Conservation (phyloP, 1,140 invertebrate genomes). For the Himalopsyche phryganea region DNA sequence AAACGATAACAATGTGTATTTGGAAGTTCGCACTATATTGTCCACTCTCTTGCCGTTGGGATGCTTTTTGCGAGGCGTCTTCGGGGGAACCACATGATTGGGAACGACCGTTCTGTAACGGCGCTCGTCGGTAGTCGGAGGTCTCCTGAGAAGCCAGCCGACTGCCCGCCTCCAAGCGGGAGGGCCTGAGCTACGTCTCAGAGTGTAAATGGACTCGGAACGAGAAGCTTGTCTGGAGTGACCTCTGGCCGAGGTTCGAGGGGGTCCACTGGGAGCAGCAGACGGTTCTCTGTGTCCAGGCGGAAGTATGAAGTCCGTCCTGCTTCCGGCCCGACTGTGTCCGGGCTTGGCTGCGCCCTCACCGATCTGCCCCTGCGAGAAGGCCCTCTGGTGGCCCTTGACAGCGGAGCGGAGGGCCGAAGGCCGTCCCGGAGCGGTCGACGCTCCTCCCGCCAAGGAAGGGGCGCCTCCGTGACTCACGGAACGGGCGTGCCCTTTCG, state of each 20-base stretch:
- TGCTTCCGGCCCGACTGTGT: conserved; percentile 76
- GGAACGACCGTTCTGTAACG: conserved; percentile 71
- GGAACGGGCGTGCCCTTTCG: conserved; percentile 67
- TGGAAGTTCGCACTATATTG: conserved; percentile 91
- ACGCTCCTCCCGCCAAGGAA: conserved; percentile 48
- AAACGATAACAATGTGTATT: conserved; percentile 92
- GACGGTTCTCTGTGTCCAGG: conserved; percentile 65
- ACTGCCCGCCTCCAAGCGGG: conserved; percentile 65
- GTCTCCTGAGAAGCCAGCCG: conserved; percentile 58
- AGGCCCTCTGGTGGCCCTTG: conserved; percentile 76
- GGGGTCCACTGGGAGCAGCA: conserved; percentile 48
- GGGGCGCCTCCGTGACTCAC: conserved; percentile 74
- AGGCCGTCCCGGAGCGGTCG: conserved; percentile 51
- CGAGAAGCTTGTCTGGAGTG: conserved; percentile 65
- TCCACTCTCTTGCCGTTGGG: conserved; percentile 76
- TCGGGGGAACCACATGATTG: conserved; percentile 76
- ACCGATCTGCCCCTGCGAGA: conserved; percentile 78
- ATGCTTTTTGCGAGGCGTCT: conserved; percentile 72
- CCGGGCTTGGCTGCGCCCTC: conserved; percentile 50
- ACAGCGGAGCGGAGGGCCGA: conserved; percentile 65
- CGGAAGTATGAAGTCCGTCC: conserved; percentile 83
- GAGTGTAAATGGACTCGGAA: conserved; percentile 85
- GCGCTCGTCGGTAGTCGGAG: conserved; percentile 62
- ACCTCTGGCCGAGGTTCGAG: conserved; percentile 54
- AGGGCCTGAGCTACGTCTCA: conserved; percentile 66